Percentiles rank a stretch among this genome's conserved stretches.
These are phyloP conservation scores for Platygyra sinensis DNA, from an alignment of 64 coral and sea anemone genomes.

Conservation along the genomic window DNA sequence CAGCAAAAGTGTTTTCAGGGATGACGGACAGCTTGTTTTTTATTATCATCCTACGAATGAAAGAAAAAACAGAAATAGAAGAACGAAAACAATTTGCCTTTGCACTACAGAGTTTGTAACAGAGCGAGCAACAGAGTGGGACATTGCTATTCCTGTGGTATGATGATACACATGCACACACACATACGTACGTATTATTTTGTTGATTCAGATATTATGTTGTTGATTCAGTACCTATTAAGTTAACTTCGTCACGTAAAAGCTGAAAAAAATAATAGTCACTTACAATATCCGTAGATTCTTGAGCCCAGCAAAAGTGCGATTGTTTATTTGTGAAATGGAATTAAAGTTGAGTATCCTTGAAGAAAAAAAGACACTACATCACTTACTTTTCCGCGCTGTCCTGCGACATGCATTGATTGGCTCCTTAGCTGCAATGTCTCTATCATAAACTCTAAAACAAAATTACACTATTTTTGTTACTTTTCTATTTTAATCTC, in stretches of 20 bases:
- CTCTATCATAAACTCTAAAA: neutral
- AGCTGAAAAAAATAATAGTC: neutral
- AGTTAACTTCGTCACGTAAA: neutral
- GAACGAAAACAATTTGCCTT: neutral
- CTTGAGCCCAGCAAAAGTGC: neutral
- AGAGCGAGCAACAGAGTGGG: neutral
- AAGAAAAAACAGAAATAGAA: neutral
- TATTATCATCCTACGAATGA: neutral
- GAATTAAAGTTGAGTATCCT: neutral
- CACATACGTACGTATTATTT: too few relatives aligned
- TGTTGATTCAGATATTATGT: too few relatives aligned
- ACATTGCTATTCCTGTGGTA: too few relatives aligned
- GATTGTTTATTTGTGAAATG: neutral
- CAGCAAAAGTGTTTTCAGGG: constrained; percentile 2
- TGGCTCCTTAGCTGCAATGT: too few relatives aligned
- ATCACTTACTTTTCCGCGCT: neutral
- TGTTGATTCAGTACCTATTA: too few relatives aligned
- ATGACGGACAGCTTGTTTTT: neutral
- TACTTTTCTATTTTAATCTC: too few relatives aligned
- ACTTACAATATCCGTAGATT: neutral
- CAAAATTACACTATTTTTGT: too few relatives aligned
- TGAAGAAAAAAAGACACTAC: neutral
- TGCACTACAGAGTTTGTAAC: neutral
- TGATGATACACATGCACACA: too few relatives aligned
- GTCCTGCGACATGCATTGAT: neutral